A percentile compares a stretch with the other conserved stretches of the same genome.
Evolutionary conservation across 2,888 invertebrate species (phyloP).

Genomic region (Andrena marginata): DNA sequence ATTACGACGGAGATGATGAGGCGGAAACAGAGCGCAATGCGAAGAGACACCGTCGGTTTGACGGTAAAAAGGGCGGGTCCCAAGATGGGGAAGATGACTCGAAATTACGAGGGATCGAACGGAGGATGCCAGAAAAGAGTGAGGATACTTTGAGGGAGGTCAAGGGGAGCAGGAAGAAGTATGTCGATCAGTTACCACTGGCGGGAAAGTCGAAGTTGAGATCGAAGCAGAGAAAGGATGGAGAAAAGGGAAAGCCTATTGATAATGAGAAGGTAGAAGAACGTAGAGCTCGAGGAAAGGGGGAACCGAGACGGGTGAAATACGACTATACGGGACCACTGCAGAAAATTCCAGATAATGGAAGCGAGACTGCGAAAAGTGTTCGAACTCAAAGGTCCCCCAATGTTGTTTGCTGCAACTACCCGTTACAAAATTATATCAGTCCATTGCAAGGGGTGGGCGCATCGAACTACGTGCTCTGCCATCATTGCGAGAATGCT

Average conservation of each 20-base stretch:
- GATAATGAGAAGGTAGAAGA: neutral
- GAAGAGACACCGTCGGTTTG: neutral
- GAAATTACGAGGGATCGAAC: neutral
- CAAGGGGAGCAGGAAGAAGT: neutral
- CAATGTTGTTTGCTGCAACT: slow-evolving; percentile 18
- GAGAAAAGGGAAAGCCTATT: neutral
- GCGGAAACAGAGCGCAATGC: slow-evolving; percentile 21
- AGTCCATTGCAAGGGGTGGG: no score
- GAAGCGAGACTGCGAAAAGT: neutral
- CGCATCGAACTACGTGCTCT: slow-evolving; percentile 20
- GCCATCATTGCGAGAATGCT: slow-evolving; percentile 40
- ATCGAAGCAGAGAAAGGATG: neutral
- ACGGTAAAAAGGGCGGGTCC: neutral
- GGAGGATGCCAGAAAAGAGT: neutral
- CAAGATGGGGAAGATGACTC: neutral
- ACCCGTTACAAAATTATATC: slow-evolving; percentile 15
- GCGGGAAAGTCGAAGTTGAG: neutral
- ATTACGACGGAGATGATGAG: slow-evolving; percentile 54
- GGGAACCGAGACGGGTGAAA: neutral
- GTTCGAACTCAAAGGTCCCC: neutral
- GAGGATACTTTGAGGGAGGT: neutral
- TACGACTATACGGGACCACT: neutral
- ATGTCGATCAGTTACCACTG: neutral
- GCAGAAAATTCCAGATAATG: neutral
- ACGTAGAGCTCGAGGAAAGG: neutral